Evolutionary conservation across 2,888 invertebrate species (phyloP).

Genomic region (Melitaea athalia): DNA sequence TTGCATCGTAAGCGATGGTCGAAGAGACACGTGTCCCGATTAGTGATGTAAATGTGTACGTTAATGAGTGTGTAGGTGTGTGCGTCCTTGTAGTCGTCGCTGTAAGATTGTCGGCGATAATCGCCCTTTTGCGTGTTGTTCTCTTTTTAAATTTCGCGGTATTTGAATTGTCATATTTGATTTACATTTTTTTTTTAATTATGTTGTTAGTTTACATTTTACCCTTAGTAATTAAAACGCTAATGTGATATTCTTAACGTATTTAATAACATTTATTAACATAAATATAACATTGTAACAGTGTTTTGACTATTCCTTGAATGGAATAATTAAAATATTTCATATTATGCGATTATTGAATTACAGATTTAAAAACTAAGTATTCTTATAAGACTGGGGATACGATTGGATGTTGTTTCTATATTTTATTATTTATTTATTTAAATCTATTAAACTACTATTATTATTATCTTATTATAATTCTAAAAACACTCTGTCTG

Average conservation of each 20-base stretch:
- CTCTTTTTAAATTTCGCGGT: conserved; percentile 39
- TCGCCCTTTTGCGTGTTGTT: conserved; percentile 53
- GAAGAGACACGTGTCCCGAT: conserved; percentile 62
- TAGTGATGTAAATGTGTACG: conserved; percentile 78
- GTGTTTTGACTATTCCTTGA: no score
- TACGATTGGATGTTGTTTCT: no score
- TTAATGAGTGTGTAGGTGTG: conserved; percentile 74
- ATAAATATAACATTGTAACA: no score
- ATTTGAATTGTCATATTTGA: conserved; percentile 24
- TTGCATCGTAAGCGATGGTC: conserved; percentile 44
- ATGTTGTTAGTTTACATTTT: background rate
- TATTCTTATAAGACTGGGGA: no score
- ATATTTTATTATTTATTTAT: no score
- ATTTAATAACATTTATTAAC: background rate
- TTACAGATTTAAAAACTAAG: no score
- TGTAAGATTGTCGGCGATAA: conserved; percentile 52
- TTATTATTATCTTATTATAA: no score
- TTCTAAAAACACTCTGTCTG: no score
- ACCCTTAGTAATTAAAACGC: background rate
- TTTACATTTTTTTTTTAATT: conserved; percentile 11
- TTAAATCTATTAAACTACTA: no score
- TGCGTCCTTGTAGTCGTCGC: conserved; percentile 56
- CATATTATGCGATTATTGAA: no score
- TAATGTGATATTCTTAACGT: background rate
- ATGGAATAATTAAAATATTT: no score